Evolutionary conservation across 2,113 vertebrate species (phyloP).

Genomic region (Urocolius indicus): DNA sequence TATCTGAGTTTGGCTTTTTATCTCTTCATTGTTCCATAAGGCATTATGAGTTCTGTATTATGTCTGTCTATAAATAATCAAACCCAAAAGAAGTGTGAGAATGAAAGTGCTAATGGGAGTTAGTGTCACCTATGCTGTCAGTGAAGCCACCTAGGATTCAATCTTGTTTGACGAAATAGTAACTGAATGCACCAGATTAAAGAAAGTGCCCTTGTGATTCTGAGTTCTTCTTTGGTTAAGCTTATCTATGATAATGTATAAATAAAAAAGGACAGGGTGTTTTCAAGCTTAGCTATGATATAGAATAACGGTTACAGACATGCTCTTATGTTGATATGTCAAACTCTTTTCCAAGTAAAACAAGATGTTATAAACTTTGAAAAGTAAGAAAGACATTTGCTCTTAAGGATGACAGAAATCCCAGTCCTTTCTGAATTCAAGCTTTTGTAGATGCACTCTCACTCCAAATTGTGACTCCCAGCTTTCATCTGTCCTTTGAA

Average conservation of each 20-base stretch:
- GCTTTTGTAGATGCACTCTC: not conserved
- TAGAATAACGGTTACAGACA: not conserved
- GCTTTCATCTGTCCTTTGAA: not conserved
- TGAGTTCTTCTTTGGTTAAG: not conserved
- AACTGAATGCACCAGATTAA: not conserved
- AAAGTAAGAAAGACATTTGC: not conserved
- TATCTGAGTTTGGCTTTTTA: not conserved
- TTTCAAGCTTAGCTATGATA: not conserved
- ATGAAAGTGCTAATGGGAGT: not conserved
- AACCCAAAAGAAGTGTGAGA: not conserved
- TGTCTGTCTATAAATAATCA: not conserved
- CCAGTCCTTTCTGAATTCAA: not conserved
- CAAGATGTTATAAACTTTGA: not conserved
- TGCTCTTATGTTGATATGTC: not conserved
- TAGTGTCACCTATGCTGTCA: not conserved
- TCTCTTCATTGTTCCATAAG: not conserved
- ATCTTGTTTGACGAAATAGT: not conserved
- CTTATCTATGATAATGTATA: not conserved
- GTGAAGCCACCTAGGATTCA: not conserved
- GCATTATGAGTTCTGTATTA: not conserved
- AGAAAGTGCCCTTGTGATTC: not conserved
- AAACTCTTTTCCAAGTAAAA: not conserved
- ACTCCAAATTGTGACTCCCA: not conserved
- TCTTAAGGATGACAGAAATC: not conserved
- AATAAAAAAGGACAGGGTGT: not conserved